Evolutionary conservation across 1,140 invertebrate species (phyloP).

Genomic region (Aphelenchoides fujianensis): DNA sequence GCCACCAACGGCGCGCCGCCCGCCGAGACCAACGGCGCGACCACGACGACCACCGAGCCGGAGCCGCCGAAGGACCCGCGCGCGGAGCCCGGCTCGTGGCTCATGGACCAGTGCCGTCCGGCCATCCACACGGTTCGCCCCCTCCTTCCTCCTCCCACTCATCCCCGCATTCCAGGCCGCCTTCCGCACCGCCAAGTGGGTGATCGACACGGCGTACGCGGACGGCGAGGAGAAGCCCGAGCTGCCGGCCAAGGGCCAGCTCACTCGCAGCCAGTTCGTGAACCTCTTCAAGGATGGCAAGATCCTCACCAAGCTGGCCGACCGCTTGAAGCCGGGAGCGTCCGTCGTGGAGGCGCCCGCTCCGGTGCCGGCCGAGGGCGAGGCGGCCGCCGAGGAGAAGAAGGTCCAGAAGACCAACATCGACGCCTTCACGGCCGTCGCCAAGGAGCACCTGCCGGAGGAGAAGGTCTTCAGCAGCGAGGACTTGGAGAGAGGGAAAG

Average conservation of each 20-base stretch:
- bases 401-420: constrained; percentile 4
- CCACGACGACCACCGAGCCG: neutral
- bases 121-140: neutral
- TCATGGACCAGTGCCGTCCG: neutral
- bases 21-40: neutral
- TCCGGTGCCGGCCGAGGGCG: no score
- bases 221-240: neutral
- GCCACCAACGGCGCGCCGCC: neutral
- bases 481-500: constrained; percentile 8
- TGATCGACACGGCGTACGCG: neutral
- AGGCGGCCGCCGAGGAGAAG: neutral
- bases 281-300: neutral
- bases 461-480: neutral
- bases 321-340: constrained; percentile 5
- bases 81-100: neutral
- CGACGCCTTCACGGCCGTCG: neutral
- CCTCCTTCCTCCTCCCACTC: neutral
- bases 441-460: constrained; percentile 5
- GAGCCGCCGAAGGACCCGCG: neutral
- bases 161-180: neutral
- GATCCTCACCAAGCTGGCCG: neutral
- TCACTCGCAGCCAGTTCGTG: neutral
- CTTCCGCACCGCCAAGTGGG: neutral
- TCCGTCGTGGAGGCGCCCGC: neutral
- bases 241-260: neutral